A percentile compares a stretch with the other conserved stretches of the same genome.
phyloP scores from a whole-genome alignment of 2,797 vertebrate genomes.

The Aselliscus stoliczkanus region DNA sequence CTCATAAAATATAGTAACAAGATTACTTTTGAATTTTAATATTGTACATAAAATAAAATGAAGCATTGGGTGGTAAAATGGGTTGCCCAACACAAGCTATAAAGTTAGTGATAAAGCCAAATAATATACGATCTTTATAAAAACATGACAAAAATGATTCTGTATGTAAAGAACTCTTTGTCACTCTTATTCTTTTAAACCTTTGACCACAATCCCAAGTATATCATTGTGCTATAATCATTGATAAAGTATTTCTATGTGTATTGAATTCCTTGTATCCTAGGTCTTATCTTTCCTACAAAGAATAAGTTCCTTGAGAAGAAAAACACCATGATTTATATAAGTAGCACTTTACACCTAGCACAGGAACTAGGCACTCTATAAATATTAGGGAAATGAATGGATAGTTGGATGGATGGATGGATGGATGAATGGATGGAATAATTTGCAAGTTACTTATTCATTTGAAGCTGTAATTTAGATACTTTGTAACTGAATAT shows the following conservation, averaged over 20 bases:
- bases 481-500: neutral
- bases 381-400: neutral
- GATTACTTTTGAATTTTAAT: slow-evolving; percentile 28
- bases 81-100: neutral
- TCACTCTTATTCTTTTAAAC: neutral
- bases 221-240: neutral
- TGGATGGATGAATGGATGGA: neutral
- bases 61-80: neutral
- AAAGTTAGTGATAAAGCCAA: neutral
- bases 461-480: neutral
- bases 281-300: neutral
- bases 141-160: neutral
- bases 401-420: neutral
- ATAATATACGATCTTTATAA: neutral
- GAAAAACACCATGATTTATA: neutral
- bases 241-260: neutral
- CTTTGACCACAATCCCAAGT: neutral
- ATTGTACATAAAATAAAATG: neutral
- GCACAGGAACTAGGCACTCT: neutral
- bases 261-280: neutral
- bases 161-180: neutral
- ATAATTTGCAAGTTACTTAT: neutral
- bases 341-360: neutral
- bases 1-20: neutral
- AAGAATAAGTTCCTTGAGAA: neutral